These are phyloP conservation scores for Tinamus major DNA, from an alignment of 2,797 vertebrate species.

Conservation along the genomic window DNA sequence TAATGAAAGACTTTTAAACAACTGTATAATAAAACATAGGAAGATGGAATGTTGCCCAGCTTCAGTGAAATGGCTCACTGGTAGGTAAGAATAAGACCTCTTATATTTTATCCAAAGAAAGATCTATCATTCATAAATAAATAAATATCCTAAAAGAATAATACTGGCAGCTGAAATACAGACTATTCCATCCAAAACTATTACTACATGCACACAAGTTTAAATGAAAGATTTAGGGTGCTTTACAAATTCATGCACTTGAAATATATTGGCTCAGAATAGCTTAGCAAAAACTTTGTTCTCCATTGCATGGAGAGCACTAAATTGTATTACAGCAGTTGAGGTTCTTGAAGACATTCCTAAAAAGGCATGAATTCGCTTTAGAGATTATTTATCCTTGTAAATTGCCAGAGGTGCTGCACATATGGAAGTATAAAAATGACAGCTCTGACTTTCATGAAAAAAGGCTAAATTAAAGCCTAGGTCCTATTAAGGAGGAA, in stretches of 20 bases:
- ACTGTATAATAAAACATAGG: neutral
- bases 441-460: neutral
- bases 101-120: neutral
- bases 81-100: neutral
- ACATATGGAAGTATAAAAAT: neutral
- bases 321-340: neutral
- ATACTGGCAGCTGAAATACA: neutral
- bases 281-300: neutral
- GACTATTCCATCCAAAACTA: neutral
- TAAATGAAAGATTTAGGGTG: neutral
- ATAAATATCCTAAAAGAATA: neutral
- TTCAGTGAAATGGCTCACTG: neutral
- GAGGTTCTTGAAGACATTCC: neutral
- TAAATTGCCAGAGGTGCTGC: neutral
- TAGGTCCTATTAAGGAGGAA: neutral
- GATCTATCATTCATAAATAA: conserved; percentile 8
- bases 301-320: neutral
- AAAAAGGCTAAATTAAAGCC: neutral
- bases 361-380: neutral
- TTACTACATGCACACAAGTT: neutral
- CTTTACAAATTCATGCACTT: neutral
- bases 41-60: neutral
- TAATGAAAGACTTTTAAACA: neutral
- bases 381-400: neutral
- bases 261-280: neutral